Evolutionary conservation across 2,113 vertebrate species (phyloP).

Genomic region (Callionymus lyra): DNA sequence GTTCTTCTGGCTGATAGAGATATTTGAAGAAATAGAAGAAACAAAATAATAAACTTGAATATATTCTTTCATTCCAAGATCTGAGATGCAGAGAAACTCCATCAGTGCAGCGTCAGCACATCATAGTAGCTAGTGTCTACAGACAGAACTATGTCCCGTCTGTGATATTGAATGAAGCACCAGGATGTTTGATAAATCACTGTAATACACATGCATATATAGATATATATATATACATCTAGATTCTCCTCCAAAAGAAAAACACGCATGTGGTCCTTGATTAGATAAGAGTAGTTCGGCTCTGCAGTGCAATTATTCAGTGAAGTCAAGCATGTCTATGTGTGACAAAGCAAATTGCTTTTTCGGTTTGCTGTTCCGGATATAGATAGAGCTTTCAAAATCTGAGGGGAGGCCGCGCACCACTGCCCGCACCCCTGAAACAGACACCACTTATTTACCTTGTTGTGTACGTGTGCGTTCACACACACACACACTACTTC

Average conservation of each 20-base stretch:
- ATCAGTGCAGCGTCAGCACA: conserved; percentile 53
- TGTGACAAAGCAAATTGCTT: conserved; percentile 72
- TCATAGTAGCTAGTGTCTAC: conserved; percentile 36
- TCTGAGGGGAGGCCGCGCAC: conserved; percentile 50
- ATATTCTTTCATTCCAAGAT: too few species aligned
- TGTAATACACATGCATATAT: conserved; percentile 3
- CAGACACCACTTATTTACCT: conserved; percentile 64
- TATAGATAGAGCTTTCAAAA: conserved; percentile 63
- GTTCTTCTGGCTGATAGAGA: too few species aligned
- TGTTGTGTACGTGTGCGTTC: conserved; percentile 32
- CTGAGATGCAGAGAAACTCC: too few species aligned
- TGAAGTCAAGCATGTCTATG: conserved; percentile 68
- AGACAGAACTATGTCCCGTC: conserved; percentile 25
- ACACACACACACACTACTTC: conserved; percentile 20
- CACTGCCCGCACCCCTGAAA: conserved; percentile 39
- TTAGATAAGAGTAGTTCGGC: conserved; percentile 60
- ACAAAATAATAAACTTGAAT: too few species aligned
- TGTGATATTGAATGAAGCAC: conserved; percentile 7
- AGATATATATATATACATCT: conserved; percentile 2
- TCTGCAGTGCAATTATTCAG: conserved; percentile 69
- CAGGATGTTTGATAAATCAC: background rate
- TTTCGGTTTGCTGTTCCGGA: conserved; percentile 64
- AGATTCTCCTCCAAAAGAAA: conserved; percentile 5
- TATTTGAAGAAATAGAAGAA: too few species aligned
- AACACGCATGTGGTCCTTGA: conserved; percentile 49